phyloP scores from a whole-genome alignment of 2,797 vertebrate genomes.

The Acrossocheilus fasciatus region DNA sequence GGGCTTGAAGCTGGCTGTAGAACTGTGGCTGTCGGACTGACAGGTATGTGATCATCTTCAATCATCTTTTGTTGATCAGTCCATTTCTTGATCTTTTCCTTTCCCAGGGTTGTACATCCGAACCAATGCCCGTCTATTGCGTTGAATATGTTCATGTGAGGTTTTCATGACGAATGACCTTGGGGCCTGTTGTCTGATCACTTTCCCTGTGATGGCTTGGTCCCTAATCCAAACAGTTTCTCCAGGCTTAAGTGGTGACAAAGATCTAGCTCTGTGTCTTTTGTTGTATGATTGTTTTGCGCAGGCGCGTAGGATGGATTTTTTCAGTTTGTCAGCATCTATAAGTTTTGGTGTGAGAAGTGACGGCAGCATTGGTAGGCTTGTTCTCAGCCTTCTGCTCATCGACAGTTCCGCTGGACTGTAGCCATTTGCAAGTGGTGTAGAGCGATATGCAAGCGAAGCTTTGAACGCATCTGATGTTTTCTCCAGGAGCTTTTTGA shows the following conservation, averaged over 20 bases:
- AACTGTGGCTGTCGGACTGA: no score
- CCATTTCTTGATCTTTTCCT: background rate
- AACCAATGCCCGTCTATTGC: background rate
- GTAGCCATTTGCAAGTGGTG: constrained; percentile 8
- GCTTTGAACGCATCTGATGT: background rate
- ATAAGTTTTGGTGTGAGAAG: background rate
- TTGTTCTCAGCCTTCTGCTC: constrained; percentile 9
- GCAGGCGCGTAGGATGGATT: background rate
- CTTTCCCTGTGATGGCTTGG: background rate
- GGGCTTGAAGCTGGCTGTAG: no score
- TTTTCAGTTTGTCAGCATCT: no score
- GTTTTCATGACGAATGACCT: background rate
- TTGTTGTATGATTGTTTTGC: background rate
- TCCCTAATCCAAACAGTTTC: background rate
- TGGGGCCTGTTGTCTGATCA: background rate
- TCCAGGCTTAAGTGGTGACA: background rate
- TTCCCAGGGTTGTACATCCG: background rate
- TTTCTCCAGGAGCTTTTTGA: constrained; percentile 35
- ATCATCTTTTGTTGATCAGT: no score
- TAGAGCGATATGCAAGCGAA: constrained; percentile 32
- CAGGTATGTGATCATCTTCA: no score
- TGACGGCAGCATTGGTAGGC: background rate
- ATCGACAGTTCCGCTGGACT: constrained; percentile 26
- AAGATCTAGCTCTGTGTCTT: background rate
- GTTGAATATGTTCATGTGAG: background rate